Evolutionary conservation across 2,113 vertebrate genomes (phyloP).

Genomic region (Gambusia holbrooki): DNA sequence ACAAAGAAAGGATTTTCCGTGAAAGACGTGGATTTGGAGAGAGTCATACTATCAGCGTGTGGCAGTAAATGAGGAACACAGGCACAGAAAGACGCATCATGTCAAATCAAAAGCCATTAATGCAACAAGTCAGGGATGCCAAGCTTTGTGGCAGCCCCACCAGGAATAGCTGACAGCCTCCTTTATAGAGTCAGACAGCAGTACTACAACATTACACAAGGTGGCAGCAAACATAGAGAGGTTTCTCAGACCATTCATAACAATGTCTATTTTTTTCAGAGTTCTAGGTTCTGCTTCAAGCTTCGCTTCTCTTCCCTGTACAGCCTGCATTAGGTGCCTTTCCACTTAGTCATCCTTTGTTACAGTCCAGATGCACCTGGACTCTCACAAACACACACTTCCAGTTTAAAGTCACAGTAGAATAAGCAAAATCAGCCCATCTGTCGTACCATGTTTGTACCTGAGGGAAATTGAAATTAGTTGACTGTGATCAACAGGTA

Average conservation of each 20-base stretch:
- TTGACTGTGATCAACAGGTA: too few relatives aligned
- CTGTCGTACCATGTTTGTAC: too few relatives aligned
- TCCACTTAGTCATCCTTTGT: too few relatives aligned
- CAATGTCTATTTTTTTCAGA: background rate
- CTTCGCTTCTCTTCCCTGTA: background rate
- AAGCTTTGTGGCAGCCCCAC: background rate
- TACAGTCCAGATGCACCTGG: too few relatives aligned
- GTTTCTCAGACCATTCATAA: background rate
- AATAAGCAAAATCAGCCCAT: too few relatives aligned
- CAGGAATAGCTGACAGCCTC: too few relatives aligned
- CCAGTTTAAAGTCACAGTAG: background rate
- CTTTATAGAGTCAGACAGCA: background rate
- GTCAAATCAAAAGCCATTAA: background rate
- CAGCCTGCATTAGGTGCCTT: background rate
- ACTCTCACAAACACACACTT: background rate
- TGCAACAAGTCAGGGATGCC: background rate
- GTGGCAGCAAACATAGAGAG: background rate
- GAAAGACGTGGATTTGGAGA: constrained; percentile 15
- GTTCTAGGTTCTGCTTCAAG: background rate
- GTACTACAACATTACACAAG: background rate
- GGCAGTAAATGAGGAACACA: background rate
- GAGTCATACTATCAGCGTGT: background rate
- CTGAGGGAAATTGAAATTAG: too few relatives aligned
- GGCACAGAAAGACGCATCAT: background rate
- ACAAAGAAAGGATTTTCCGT: background rate